phyloP scores from a whole-genome alignment of 2,888 invertebrate genomes.

The Ephialtes manifestator region DNA sequence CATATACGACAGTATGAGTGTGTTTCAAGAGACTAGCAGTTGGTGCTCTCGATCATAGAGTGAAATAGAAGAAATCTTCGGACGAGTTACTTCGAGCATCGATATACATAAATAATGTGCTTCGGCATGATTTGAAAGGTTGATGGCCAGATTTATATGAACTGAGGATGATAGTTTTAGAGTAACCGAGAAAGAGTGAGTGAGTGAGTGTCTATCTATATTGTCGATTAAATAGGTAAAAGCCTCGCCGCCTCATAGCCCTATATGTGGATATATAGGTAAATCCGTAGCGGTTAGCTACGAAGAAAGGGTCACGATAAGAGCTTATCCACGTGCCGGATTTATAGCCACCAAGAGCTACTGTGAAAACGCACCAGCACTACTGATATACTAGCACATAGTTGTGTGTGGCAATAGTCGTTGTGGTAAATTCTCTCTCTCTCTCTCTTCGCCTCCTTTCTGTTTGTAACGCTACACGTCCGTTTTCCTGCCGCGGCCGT shows the following conservation, averaged over 20 bases:
- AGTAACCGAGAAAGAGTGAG: constrained; percentile 4
- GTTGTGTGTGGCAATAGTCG: constrained; percentile 7
- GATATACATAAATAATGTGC: constrained; percentile 65
- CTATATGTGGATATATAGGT: background rate
- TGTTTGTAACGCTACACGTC: constrained; percentile 10
- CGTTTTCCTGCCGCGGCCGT: constrained; percentile 78
- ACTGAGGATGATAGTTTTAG: background rate
- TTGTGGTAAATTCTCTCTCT: constrained; percentile 24
- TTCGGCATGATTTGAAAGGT: constrained; percentile 22
- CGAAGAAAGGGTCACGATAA: constrained; percentile 68
- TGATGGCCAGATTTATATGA: background rate
- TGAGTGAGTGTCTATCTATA: constrained; percentile 9
- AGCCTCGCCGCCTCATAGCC: background rate
- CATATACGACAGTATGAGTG: background rate
- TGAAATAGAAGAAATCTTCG: constrained; percentile 24
- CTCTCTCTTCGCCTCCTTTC: constrained; percentile 9
- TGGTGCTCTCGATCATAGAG: constrained; percentile 15
- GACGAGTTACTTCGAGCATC: constrained; percentile 42
- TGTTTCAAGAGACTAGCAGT: constrained; percentile 1
- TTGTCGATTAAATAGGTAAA: constrained; percentile 20
- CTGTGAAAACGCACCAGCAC: constrained; percentile 61
- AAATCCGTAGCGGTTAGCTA: constrained; percentile 55
- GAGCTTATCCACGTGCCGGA: constrained; percentile 71
- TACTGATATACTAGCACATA: constrained; percentile 1
- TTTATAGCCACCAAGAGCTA: constrained; percentile 68